A percentile compares a stretch with the other conserved stretches of the same genome.
Conservation (phyloP, 2,113 vertebrate genomes). For the Dissostichus mawsoni region DNA sequence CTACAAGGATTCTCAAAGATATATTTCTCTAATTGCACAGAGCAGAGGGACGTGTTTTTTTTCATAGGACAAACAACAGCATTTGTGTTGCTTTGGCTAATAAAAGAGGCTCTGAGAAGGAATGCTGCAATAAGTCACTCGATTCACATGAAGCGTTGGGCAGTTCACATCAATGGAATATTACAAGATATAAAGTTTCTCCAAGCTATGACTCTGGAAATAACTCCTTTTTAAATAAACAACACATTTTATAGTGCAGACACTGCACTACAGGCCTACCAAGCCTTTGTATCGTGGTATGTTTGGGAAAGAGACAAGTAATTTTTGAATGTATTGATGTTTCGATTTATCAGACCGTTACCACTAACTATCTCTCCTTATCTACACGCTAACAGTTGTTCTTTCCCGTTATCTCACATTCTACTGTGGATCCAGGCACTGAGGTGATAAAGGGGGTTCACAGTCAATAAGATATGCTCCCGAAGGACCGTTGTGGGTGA, state of each 20-base stretch:
- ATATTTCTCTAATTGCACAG: slow-evolving; percentile 57
- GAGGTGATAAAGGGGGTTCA: not conserved
- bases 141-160: not conserved
- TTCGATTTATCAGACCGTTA: not conserved
- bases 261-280: not conserved
- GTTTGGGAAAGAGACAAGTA: not conserved
- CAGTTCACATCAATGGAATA: not conserved
- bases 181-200: not conserved
- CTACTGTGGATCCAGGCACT: not conserved
- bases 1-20: slow-evolving; percentile 27
- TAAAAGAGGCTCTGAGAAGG: not conserved
- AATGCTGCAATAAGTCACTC: not conserved
- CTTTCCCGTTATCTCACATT: slow-evolving; percentile 1
- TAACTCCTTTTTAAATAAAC: not conserved
- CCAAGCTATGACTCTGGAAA: not conserved
- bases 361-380: slow-evolving; percentile 22
- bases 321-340: not conserved
- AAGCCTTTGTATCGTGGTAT: not conserved
- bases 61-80: not conserved
- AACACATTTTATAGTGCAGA: not conserved
- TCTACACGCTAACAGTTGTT: slow-evolving; percentile 26
- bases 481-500: not conserved
- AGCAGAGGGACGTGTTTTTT: slow-evolving; percentile 43
- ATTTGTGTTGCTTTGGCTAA: not conserved
- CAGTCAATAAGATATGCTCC: not conserved